Conservation (phyloP, 2,797 vertebrate genomes). For the Ciconia nigra region DNA sequence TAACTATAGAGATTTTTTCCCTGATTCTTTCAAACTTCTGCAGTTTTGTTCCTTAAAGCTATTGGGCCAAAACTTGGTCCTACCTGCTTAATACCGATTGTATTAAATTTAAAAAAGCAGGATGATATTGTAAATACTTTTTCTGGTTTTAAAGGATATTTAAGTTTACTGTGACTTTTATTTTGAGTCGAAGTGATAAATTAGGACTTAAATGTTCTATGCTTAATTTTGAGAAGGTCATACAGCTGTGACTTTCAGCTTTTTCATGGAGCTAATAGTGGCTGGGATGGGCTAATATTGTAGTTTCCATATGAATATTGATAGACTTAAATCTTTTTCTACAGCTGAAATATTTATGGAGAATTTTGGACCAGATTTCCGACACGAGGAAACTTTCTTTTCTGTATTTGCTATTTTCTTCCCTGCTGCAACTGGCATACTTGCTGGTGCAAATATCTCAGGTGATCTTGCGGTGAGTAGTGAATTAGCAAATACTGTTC, state of each 20-base stretch:
- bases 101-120: neutral
- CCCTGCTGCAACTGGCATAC: conserved; percentile 96
- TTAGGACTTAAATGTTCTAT: neutral
- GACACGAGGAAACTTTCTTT: conserved; percentile 86
- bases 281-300: neutral
- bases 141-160: neutral
- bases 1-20: neutral
- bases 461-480: conserved; percentile 94
- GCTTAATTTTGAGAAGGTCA: neutral
- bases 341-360: conserved; percentile 90
- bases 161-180: neutral
- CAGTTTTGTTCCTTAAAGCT: neutral
- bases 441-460: conserved; percentile 98
- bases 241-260: neutral
- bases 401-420: conserved; percentile 98
- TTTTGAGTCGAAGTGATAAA: neutral
- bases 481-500: neutral
- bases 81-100: neutral
- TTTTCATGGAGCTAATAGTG: neutral
- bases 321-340: neutral
- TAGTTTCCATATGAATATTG: neutral
- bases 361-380: conserved; percentile 94
- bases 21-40: neutral
- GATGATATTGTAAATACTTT: neutral
- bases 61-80: neutral